Evolutionary conservation across 2,888 invertebrate genomes (phyloP).

Genomic region (Eustalomyia histrio): DNA sequence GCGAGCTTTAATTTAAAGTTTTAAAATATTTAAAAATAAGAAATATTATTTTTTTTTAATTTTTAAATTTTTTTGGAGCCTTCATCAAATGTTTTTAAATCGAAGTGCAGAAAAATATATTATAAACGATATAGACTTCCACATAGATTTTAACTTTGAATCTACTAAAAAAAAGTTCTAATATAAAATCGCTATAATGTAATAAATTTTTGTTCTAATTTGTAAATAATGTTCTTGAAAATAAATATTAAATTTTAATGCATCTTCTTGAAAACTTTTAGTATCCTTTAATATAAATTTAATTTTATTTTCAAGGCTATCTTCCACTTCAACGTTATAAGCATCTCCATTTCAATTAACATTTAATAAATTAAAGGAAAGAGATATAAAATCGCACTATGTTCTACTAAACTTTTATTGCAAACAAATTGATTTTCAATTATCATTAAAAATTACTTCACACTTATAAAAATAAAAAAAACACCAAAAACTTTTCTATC

Average conservation of each 20-base stretch:
- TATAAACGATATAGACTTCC: too few relatives aligned
- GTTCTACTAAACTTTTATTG: conserved; percentile 50
- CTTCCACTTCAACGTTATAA: conserved; percentile 2
- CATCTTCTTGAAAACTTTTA: conserved; percentile 7
- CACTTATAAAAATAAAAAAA: conserved; percentile 36
- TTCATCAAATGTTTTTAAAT: too few relatives aligned
- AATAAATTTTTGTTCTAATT: too few relatives aligned
- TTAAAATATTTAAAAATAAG: too few relatives aligned
- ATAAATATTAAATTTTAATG: not conserved
- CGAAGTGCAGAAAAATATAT: too few relatives aligned
- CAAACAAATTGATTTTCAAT: conserved; percentile 66
- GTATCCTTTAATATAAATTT: conserved; percentile 46
- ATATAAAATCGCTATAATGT: too few relatives aligned
- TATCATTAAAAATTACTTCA: conserved; percentile 64
- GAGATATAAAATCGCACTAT: conserved; percentile 21
- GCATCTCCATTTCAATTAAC: conserved; percentile 62
- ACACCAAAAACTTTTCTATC: conserved; percentile 58
- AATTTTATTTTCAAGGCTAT: conserved; percentile 48
- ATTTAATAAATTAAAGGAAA: conserved; percentile 32
- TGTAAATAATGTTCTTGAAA: too few relatives aligned
- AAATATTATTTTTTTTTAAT: too few relatives aligned
- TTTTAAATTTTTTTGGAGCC: too few relatives aligned
- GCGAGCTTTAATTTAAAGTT: too few relatives aligned
- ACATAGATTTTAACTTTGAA: too few relatives aligned
- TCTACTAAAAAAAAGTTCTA: too few relatives aligned